Percentiles rank a stretch among this genome's conserved stretches.
These are phyloP conservation scores for Metalampra italica DNA, from an alignment of 2,888 invertebrate genomes.

Conservation along the genomic window DNA sequence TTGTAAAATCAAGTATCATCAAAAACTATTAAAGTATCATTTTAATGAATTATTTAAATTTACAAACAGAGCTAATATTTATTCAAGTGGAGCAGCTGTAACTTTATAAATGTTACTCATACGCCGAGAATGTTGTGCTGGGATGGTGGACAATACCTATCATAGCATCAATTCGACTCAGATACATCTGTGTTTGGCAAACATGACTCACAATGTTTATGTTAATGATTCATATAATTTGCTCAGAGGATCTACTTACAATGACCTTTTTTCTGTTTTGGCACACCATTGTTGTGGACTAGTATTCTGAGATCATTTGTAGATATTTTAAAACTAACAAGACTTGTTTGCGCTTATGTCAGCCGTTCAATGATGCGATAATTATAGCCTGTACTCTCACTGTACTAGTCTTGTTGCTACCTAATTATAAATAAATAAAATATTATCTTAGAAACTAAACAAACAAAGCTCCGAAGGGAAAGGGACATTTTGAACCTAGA, in stretches of 20 bases:
- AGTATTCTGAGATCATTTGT: not conserved
- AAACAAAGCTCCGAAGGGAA: too few species aligned
- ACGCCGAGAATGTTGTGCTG: constrained; percentile 30
- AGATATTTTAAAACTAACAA: not conserved
- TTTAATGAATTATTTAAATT: not conserved
- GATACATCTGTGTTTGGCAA: constrained; percentile 52
- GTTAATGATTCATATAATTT: constrained; percentile 43
- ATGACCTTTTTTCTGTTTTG: constrained; percentile 3
- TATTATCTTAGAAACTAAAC: too few species aligned
- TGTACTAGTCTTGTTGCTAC: too few species aligned
- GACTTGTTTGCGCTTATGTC: too few species aligned
- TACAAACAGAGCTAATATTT: constrained; percentile 25
- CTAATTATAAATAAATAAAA: too few species aligned
- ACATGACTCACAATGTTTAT: constrained; percentile 42
- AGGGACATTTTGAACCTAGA: too few species aligned
- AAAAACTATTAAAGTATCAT: not conserved
- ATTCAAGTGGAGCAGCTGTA: constrained; percentile 26
- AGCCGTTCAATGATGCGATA: too few species aligned
- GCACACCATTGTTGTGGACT: not conserved
- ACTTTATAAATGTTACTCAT: constrained; percentile 34
- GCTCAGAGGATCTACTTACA: constrained; percentile 10
- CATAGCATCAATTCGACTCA: constrained; percentile 26
- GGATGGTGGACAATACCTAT: constrained; percentile 27
- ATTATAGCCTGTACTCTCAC: too few species aligned
- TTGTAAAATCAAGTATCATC: not conserved